phyloP scores from a whole-genome alignment of 2,797 vertebrate genomes.

The Amazona finschi region DNA sequence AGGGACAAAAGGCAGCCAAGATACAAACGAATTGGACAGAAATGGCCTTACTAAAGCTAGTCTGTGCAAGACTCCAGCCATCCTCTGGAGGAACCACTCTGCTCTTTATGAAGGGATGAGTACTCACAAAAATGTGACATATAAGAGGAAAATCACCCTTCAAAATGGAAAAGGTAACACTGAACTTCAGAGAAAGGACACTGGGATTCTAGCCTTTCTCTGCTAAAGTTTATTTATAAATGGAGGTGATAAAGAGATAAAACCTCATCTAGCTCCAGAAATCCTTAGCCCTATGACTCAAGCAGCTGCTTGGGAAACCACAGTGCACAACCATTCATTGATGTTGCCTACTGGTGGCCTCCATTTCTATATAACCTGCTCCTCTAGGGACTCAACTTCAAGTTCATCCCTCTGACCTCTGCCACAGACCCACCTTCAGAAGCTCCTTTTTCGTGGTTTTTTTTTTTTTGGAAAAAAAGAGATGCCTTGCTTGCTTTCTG shows the following conservation, averaged over 20 bases:
- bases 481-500: background rate
- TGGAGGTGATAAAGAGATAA: background rate
- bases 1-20: background rate
- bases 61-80: background rate
- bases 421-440: background rate
- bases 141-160: background rate
- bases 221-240: rapidly evolving
- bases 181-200: background rate
- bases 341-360: background rate
- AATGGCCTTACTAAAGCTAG: background rate
- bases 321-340: background rate
- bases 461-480: background rate
- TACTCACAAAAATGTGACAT: background rate
- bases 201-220: background rate
- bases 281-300: background rate
- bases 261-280: background rate
- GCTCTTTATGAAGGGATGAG: background rate
- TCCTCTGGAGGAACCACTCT: background rate
- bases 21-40: background rate
- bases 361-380: background rate
- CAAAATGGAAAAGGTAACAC: background rate
- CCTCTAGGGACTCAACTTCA: background rate
- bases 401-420: background rate
- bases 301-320: background rate
- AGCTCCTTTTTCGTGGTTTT: background rate